Base-by-base conservation (phyloP, 2,888 invertebrate genomes). In the Schizotus pectinicornis region DNA sequence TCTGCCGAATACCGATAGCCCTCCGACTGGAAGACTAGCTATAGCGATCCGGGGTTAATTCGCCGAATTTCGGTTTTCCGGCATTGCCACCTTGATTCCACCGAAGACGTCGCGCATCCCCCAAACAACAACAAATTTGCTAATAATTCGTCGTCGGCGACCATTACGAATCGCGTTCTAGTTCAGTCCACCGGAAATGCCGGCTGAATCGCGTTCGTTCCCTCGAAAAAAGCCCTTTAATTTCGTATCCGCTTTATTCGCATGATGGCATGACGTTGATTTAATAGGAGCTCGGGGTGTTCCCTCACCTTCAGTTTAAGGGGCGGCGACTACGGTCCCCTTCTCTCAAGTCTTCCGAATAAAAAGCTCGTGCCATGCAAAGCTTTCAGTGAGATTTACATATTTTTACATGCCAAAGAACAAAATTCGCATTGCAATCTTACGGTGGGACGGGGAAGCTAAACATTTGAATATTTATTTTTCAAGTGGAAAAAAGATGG, bases 351-450 rank as follows among this genome's bases (percentile, higher is more conserved):
- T 60, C 60, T 50, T 63, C 64, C 56, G 65, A 68, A 69, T 67
- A 51, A 60, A 57, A 53, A 61, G 59, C 61, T 59, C 65, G 63
- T 70, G 68, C 66, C 71, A 70, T 63, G 52, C 60, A 68, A 67
- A 71, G 69, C 73, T 69, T 72, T 72, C 73, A 73, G 72, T 69
- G 65, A 62, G 70, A 76, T 78, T 74, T 77, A 72, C 77, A 77
- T 78, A 77, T 77, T 78, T 78, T 77, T 76, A 72, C 76, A 75
- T 75, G 56, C 67, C 68, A 73, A 74, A 76, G 76, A 71, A 73
- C 70, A 71, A 69, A 73, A 75, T 68, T 66, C 71, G 71, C 72
- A 68, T 66, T 74, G 75, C 71, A 75, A 74, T 76, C 74, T 74
- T 71, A 71, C 66, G 62, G 50, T 74, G 75, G 67, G 64, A 72